Evolutionary conservation across 2,888 invertebrate species (phyloP), one percentile per base, ranked within the genome.

Genomic region (Neoaliturus tenellus): DNA sequence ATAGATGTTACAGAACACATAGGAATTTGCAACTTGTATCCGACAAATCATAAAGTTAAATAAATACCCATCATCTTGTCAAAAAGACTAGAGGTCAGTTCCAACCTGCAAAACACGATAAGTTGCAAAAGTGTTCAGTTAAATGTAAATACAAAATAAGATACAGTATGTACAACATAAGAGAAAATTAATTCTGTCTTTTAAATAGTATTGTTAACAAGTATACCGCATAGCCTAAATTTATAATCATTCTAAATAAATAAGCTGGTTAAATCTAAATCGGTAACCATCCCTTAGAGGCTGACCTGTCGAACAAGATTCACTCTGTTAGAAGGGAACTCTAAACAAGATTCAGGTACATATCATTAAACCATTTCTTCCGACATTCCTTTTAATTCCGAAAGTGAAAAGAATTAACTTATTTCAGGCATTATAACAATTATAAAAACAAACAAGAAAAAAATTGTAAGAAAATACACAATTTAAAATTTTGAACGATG

Each of bases 51-150:
- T 33, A 35, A 23, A 10, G 6, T 62, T 35, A 28, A 75, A 75
- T 75, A 75, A 75, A 75, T 75, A 44, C 44, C 75, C 20, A 25
- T 44, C 75, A 44, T 75, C 48, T 44, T 39, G 75, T 75, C 75
- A 75, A 41, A 44, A 44, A 75, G 75, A 75, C 75, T 75, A 75
- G 75, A 75, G 75, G 75, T 75, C 75, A 75, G 8, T 75, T 25
- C 75, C 44, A 41, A 71, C 71, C 20, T 10, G 20, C 71, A 20
- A 20, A 23, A 20, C 20, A 71, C 39, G n/a, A 39, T 71, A 71
- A 23, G 71, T 39, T 39, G 62, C 28, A 62, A 62, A 62, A 28
- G 17, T 62, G 28, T 17, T 20, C 51, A 51, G 62, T 62, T 55
- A 62, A 62, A 62, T 31, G 14, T 8, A 8, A 62, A 62, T 28